Percentiles rank a stretch among this genome's conserved stretches.
These are phyloP conservation scores for Melanotaenia pygmaea DNA, from an alignment of 2,797 vertebrate genomes.

Conservation along the genomic window DNA sequence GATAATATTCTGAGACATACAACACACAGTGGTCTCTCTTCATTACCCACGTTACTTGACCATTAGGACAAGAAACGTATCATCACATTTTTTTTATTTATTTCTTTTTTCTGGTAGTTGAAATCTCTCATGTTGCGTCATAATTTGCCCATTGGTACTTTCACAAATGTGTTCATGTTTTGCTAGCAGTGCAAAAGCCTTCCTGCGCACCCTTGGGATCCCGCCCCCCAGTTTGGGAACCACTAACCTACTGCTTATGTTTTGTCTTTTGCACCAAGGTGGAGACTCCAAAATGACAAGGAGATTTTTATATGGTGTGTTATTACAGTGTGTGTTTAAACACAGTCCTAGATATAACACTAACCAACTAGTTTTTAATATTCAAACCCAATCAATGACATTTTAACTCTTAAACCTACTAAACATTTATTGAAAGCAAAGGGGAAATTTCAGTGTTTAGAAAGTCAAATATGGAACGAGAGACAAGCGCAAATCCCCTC, in stretches of 20 bases:
- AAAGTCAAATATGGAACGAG: background rate
- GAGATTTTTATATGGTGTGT: background rate
- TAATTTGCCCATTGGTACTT: no score
- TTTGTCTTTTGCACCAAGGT: background rate
- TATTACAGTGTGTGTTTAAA: background rate
- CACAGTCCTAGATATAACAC: background rate
- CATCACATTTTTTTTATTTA: no score
- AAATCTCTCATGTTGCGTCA: no score
- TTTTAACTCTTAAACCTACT: background rate
- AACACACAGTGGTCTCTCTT: no score
- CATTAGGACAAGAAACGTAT: no score
- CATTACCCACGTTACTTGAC: no score
- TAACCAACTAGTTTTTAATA: background rate
- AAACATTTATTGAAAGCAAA: background rate
- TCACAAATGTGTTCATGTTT: no score
- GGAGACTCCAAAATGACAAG: background rate
- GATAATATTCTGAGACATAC: no score
- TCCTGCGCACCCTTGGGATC: no score
- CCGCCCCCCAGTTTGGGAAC: no score
- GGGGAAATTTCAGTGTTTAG: background rate
- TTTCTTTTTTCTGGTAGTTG: no score
- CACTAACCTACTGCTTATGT: background rate
- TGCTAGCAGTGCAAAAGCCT: no score
- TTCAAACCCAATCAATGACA: background rate
- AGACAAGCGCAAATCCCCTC: background rate